Conservation (phyloP, 2,113 vertebrate genomes). For the Nicator chloris region DNA sequence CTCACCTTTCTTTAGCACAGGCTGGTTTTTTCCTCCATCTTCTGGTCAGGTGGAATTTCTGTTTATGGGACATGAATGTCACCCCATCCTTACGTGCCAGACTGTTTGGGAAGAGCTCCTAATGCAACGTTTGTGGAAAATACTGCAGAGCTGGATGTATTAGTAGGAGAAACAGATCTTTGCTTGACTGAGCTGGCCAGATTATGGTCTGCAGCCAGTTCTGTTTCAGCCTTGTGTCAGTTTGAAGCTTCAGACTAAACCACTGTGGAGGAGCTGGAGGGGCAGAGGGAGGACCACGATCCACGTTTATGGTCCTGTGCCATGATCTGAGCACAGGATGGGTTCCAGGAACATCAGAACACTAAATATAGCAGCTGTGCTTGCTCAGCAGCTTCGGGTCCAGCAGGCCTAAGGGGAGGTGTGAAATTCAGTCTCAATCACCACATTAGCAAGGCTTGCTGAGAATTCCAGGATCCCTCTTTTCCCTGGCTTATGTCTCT, state of each 20-base stretch:
- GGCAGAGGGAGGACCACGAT: background rate
- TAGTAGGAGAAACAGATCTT: background rate
- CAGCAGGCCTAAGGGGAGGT: background rate
- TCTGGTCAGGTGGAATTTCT: background rate
- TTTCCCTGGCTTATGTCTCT: background rate
- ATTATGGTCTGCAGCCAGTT: background rate
- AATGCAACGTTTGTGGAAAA: background rate
- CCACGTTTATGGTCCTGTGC: background rate
- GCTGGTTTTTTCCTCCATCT: background rate
- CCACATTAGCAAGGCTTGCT: rapidly evolving
- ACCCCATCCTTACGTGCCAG: background rate
- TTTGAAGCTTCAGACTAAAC: background rate
- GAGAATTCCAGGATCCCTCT: background rate
- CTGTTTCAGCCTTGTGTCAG: background rate
- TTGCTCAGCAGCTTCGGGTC: background rate
- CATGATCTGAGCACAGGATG: background rate
- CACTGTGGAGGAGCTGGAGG: background rate
- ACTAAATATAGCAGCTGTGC: background rate
- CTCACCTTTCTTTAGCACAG: background rate
- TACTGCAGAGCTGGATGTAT: background rate
- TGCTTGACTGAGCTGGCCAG: background rate
- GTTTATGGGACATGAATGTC: background rate
- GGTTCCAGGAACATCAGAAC: background rate
- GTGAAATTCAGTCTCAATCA: background rate
- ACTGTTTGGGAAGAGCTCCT: background rate